Percentiles rank a stretch among this genome's conserved stretches.
Conservation (phyloP, 2,888 invertebrate species). For the Odontothrips loti region DNA sequence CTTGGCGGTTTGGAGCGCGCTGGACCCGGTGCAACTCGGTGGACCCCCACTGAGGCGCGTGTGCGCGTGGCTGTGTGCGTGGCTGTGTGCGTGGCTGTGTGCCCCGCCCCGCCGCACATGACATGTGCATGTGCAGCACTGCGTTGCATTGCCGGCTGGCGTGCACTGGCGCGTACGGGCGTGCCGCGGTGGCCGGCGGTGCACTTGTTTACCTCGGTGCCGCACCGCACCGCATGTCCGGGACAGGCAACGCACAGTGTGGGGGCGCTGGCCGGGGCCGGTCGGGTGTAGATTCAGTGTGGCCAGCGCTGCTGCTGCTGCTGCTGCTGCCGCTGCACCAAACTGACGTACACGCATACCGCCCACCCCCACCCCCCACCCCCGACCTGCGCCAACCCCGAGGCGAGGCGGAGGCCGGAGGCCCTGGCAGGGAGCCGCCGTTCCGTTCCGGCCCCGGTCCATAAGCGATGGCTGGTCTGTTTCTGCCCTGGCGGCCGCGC, state of each 20-base stretch:
- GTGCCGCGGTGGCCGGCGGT: background rate
- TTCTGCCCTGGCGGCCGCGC: too few relatives aligned
- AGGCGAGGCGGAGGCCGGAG: too few relatives aligned
- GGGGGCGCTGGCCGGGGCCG: background rate
- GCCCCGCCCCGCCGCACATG: background rate
- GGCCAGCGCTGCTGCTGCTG: background rate
- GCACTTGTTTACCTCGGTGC: constrained; percentile 22
- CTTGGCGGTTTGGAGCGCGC: too few relatives aligned
- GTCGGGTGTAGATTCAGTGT: background rate
- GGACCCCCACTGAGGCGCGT: too few relatives aligned
- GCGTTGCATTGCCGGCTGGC: background rate
- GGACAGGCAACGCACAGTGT: background rate
- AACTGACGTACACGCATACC: background rate
- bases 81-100: background rate
- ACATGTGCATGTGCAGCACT: background rate
- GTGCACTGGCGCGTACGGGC: background rate
- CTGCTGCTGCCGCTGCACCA: background rate
- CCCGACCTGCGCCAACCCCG: too few relatives aligned
- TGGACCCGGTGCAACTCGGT: too few relatives aligned
- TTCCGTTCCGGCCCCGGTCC: too few relatives aligned
- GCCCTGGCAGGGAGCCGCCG: too few relatives aligned
- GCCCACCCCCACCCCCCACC: background rate
- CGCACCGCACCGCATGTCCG: constrained; percentile 18
- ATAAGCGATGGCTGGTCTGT: too few relatives aligned
- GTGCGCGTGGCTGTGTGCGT: too few relatives aligned